A percentile compares a stretch with the other conserved stretches of the same genome.
Evolutionary conservation across 2,797 vertebrate species (phyloP).

Genomic region (Psittacula derbiana): DNA sequence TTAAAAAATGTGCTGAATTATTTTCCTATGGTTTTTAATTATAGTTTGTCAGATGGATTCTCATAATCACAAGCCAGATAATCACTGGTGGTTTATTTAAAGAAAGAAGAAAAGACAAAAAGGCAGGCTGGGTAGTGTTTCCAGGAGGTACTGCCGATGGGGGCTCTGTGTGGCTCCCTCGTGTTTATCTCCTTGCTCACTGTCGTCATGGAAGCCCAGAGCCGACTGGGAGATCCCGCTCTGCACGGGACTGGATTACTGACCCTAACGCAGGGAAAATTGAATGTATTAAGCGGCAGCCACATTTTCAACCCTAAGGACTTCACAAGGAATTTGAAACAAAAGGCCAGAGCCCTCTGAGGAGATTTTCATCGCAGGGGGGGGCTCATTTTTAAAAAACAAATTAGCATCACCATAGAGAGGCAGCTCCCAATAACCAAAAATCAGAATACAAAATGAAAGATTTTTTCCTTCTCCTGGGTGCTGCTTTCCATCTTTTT

Average conservation of each 20-base stretch:
- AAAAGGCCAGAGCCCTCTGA: slow-evolving; percentile 55
- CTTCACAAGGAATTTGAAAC: slow-evolving; percentile 67
- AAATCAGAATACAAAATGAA: slow-evolving; percentile 59
- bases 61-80: slow-evolving; percentile 13
- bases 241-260: slow-evolving; percentile 51
- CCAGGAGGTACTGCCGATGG: neutral
- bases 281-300: slow-evolving; percentile 49
- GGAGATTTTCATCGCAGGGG: slow-evolving; percentile 56
- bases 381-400: slow-evolving; percentile 54
- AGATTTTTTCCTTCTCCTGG: slow-evolving; percentile 17
- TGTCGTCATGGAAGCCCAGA: slow-evolving; percentile 59
- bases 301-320: slow-evolving; percentile 38
- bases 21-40: slow-evolving; percentile 35
- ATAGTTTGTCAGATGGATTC: slow-evolving; percentile 18
- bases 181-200: slow-evolving; percentile 24
- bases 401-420: slow-evolving; percentile 68
- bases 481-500: neutral
- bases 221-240: slow-evolving; percentile 48
- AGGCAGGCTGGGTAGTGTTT: neutral
- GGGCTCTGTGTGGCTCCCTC: neutral
- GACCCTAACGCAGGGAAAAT: slow-evolving; percentile 52
- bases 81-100: slow-evolving; percentile 6
- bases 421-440: slow-evolving; percentile 37
- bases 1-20: slow-evolving; percentile 13
- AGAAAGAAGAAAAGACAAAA: neutral